Conservation (phyloP, 1,140 invertebrate species). For the Drosophila malerkotliana region DNA sequence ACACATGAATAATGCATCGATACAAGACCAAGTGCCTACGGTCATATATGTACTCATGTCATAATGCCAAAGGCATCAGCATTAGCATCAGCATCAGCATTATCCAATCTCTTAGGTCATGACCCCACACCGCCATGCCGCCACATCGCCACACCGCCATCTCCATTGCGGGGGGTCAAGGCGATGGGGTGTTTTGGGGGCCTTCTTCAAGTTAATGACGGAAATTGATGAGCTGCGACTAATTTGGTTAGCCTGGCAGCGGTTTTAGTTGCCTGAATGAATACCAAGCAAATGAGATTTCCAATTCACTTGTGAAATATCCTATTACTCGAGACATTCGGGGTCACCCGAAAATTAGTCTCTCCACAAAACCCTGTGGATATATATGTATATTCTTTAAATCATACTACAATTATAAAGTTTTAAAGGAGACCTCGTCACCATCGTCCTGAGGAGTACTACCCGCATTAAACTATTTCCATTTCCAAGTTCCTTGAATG, state of each 20-base stretch:
- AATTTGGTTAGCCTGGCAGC: constrained; percentile 42
- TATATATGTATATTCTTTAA: too few relatives aligned
- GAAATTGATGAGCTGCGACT: constrained; percentile 55
- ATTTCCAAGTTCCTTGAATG: background rate
- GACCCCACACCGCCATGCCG: background rate
- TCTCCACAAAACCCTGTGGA: too few relatives aligned
- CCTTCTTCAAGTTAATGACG: constrained; percentile 39
- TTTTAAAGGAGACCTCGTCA: too few relatives aligned
- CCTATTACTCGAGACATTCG: constrained; percentile 23
- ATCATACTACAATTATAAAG: too few relatives aligned
- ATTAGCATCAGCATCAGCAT: background rate
- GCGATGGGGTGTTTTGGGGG: too few relatives aligned
- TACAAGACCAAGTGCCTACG: constrained; percentile 2
- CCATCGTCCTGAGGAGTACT: too few relatives aligned
- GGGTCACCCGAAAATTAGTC: background rate
- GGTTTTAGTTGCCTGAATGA: constrained; percentile 43
- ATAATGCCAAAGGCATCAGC: constrained; percentile 14
- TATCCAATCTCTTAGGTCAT: background rate
- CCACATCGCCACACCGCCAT: too few relatives aligned
- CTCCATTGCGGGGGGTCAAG: too few relatives aligned
- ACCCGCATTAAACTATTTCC: background rate
- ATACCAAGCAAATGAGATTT: constrained; percentile 38
- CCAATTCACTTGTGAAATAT: constrained; percentile 28
- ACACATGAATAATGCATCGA: constrained; percentile 50
- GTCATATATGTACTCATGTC: constrained; percentile 39